Conservation (phyloP, 2,888 invertebrate genomes). For the Drepanosiphum platanoidis region DNA sequence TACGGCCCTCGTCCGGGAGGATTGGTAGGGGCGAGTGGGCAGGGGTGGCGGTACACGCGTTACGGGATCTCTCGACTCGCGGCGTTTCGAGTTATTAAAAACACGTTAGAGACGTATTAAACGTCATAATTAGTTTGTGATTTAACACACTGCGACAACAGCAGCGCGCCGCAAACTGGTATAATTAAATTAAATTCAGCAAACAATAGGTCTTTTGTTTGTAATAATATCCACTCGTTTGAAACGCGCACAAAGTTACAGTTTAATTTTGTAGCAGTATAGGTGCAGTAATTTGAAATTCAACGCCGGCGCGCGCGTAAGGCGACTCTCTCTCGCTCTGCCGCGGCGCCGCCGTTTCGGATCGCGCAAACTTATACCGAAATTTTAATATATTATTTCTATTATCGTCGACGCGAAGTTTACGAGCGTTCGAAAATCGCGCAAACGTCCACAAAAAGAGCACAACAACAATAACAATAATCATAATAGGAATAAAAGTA, state of each 20-base stretch:
- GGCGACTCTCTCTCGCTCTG: neutral
- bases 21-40: too few species aligned
- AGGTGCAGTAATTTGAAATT: conserved; percentile 31
- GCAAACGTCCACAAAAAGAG: neutral
- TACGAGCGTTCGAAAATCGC: neutral
- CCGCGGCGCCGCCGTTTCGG: too few species aligned
- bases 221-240: conserved; percentile 31
- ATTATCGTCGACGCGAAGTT: neutral
- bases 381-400: conserved; percentile 1
- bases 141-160: conserved; percentile 22
- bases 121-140: conserved; percentile 32
- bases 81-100: neutral
- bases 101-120: neutral
- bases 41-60: too few species aligned
- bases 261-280: conserved; percentile 13
- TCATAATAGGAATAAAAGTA: too few species aligned
- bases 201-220: conserved; percentile 28
- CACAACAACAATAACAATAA: neutral
- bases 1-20: neutral
- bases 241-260: conserved; percentile 27
- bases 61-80: neutral
- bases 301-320: neutral
- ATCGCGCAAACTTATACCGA: neutral
- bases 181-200: conserved; percentile 32
- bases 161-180: conserved; percentile 7